These are phyloP conservation scores for Pterobdella sp. DNA, from an alignment of 2,888 invertebrate species.

Conservation along the genomic window DNA sequence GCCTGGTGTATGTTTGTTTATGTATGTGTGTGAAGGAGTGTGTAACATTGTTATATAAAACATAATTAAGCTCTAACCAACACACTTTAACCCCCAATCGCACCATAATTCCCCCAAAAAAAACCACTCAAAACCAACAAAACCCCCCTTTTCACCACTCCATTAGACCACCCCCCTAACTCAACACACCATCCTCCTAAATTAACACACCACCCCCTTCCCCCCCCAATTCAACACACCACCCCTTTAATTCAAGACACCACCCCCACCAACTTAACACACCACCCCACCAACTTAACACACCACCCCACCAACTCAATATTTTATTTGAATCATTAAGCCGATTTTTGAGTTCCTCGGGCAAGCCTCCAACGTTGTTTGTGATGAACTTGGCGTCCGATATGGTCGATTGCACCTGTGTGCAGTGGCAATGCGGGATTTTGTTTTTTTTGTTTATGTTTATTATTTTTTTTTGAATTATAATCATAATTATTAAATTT, in stretches of 20 bases:
- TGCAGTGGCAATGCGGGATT: too few species aligned
- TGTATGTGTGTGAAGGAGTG: not conserved
- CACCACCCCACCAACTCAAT: conserved; percentile 53
- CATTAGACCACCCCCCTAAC: not conserved
- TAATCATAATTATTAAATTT: too few species aligned
- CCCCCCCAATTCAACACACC: not conserved
- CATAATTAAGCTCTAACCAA: too few species aligned
- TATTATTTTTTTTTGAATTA: too few species aligned
- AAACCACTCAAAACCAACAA: not conserved
- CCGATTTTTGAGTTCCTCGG: conserved; percentile 68
- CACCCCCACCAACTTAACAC: not conserved
- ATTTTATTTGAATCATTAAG: conserved; percentile 84
- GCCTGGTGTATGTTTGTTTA: too few species aligned
- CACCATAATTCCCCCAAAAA: too few species aligned
- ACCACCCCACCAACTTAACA: not conserved
- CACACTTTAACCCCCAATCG: too few species aligned
- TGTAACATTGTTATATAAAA: too few species aligned
- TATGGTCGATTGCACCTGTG: conserved; percentile 64
- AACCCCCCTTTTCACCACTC: not conserved
- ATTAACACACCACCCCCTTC: not conserved
- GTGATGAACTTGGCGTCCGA: conserved; percentile 72
- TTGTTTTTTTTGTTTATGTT: too few species aligned
- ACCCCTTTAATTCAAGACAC: not conserved
- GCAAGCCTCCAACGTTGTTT: conserved; percentile 72
- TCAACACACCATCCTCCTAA: not conserved